Evolutionary conservation across 2,888 invertebrate species (phyloP).

Genomic region (Mimachlamys varia): DNA sequence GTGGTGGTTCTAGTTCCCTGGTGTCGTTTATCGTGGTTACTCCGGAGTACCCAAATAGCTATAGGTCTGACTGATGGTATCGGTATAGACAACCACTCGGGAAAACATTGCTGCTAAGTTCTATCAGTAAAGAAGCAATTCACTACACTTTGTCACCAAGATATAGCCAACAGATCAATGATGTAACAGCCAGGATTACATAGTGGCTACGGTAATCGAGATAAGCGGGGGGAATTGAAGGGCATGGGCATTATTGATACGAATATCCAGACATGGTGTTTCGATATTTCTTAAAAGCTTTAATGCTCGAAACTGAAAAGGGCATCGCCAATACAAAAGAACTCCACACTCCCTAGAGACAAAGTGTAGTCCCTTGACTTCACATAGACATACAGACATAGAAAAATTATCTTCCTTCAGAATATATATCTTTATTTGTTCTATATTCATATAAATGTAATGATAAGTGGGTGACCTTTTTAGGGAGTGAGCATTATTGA

Average conservation of each 20-base stretch:
- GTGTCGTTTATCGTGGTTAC: not conserved
- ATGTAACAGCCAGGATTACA: not conserved
- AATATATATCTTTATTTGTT: too few species aligned
- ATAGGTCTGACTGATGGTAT: not conserved
- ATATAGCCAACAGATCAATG: not conserved
- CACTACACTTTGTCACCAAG: not conserved
- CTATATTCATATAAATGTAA: too few species aligned
- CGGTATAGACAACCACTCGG: not conserved
- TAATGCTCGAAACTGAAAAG: not conserved
- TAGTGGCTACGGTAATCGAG: not conserved
- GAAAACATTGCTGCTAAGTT: not conserved
- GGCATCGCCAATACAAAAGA: not conserved
- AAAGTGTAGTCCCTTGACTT: too few species aligned
- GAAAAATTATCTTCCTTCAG: too few species aligned
- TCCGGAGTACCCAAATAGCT: not conserved
- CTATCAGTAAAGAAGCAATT: not conserved
- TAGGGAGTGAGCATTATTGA: too few species aligned
- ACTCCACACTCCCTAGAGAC: too few species aligned
- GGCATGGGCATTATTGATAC: not conserved
- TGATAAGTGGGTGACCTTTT: too few species aligned
- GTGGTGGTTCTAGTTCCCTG: not conserved
- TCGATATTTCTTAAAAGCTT: not conserved
- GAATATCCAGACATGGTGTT: not conserved
- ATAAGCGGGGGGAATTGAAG: not conserved
- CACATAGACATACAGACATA: too few species aligned